Base-by-base conservation (phyloP, 2,113 vertebrate species). In the Menura novaehollandiae region DNA sequence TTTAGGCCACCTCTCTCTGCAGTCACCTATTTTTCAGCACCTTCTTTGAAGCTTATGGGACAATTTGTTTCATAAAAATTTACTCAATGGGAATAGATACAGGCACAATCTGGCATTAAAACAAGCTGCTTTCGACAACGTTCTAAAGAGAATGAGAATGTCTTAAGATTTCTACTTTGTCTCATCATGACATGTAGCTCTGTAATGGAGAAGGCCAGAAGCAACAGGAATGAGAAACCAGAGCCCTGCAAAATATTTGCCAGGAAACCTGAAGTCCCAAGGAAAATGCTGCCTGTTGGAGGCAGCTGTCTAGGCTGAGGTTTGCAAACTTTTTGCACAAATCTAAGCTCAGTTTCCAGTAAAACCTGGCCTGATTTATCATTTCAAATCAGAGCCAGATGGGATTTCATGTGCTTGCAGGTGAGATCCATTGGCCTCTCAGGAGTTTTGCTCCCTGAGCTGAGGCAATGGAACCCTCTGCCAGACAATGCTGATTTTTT, bases 271-370 rank as follows among this genome's bases (percentile, higher is more conserved):
- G 14, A 44, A 74, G 28, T 68, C 60, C 15, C 6, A 2, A 19
- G 49, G 46, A 73, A 76, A 58, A 28, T 10, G 28, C 62, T 87
- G 56, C 52, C 37, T 6, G 6, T 52, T 39, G 56, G 74, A 72
- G 47, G 68, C 55, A 74, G 41, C n/a, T 88, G 56, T 20, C 49
- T 60, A 53, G n/a, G 41, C 46, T 80, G 72, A 90, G n/a, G 28
- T 83, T 74, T 85, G 41, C 52, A 88, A 95, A 74, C 22, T 6
- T 92, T 83, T 63, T 91, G 47, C 52, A 71, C 47, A 78, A 88
- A 55, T 59, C 24, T 80, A 21, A 51, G 21, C 39, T 96, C 13
- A 32, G 8, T 88, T 90, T 89, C 66, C 77, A 58, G 56, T 64
- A 68, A 82, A 91, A 73, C 9, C 15, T 83, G 47, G 13, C 37